Base-by-base conservation (phyloP, 2,888 invertebrate genomes). In the Athetis lepigone region DNA sequence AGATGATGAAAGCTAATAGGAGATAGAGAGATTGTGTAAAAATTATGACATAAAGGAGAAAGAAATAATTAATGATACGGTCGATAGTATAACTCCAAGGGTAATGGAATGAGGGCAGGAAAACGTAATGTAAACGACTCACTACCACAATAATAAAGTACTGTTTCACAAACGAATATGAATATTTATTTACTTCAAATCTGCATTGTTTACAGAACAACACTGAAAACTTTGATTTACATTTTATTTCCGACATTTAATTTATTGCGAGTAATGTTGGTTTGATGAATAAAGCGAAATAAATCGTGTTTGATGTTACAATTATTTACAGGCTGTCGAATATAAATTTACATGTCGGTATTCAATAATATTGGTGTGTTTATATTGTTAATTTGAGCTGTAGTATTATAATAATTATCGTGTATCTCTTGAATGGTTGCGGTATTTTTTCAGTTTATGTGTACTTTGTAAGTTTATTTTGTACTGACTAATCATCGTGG, bases 151-250 rank as follows among this genome's bases (percentile, higher is more conserved):
- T 4, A 68, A 68, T 45, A 37, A 29, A 23, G 7, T 5, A 33
- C 2, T 42, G 21, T 57, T 43, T 8, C 40, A 16, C 6, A 6
- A 7, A 36, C 19, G 16, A n/a, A 1, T 7, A 13, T 23, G 21
- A 57, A 37, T 67, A 57, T 58, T 45, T 45, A 68, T 58, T 18
- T 23, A 37, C 18, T 39, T 58, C n/a, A 33, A 59, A 45, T 59
- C 16, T 37, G 19, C 23, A 45, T 59, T 58, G 37, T 39, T 63
- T 33, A n/a, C 37, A 1, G 42, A 37, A 68, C 27, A 67, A 36
- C 3, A 42, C 67, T 7, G 19, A 19, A 55, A 63, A 39, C 18
- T 8, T 27, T 27, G 3, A 36, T 43, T 67, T 42, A 19, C 13
- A 45, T 56, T 36, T 36, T 36, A n/a, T 62, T 27, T n/a, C 27